Evolutionary conservation across 2,888 invertebrate genomes (phyloP).

Genomic region (Acanthosoma haemorrhoidale): DNA sequence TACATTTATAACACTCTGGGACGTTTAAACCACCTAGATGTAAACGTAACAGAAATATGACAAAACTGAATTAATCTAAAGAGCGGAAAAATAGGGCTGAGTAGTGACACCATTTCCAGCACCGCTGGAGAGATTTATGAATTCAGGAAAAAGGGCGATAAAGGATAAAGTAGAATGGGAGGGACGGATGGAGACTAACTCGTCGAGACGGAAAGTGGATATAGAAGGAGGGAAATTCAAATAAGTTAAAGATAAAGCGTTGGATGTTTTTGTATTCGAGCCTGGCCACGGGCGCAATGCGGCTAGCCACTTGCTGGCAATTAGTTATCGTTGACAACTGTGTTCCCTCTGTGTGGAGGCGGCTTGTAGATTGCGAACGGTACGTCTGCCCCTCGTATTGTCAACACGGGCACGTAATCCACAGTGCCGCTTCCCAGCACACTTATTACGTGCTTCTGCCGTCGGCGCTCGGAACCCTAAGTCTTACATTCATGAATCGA

Average conservation of each 20-base stretch:
- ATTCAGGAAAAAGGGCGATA: neutral
- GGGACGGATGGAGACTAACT: too few relatives aligned
- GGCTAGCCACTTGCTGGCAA: neutral
- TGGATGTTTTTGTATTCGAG: neutral
- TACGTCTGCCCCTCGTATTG: neutral
- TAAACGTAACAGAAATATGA: too few relatives aligned
- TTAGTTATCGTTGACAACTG: neutral
- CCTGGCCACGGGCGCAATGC: neutral
- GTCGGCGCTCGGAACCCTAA: too few relatives aligned
- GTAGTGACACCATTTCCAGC: neutral
- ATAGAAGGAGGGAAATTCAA: neutral
- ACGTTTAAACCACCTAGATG: too few relatives aligned
- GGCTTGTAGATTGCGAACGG: neutral
- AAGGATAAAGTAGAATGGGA: neutral
- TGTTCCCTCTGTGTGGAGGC: too few relatives aligned
- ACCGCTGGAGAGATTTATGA: neutral
- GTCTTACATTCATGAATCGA: too few relatives aligned
- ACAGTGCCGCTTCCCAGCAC: neutral
- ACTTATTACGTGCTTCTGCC: neutral
- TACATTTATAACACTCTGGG: too few relatives aligned
- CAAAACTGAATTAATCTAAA: too few relatives aligned
- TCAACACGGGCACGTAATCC: neutral
- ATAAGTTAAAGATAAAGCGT: neutral
- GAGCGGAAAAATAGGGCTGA: too few relatives aligned
- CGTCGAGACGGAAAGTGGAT: neutral